Evolutionary conservation across 2,113 vertebrate species (phyloP).

Genomic region (Opisthocomus hoazin): DNA sequence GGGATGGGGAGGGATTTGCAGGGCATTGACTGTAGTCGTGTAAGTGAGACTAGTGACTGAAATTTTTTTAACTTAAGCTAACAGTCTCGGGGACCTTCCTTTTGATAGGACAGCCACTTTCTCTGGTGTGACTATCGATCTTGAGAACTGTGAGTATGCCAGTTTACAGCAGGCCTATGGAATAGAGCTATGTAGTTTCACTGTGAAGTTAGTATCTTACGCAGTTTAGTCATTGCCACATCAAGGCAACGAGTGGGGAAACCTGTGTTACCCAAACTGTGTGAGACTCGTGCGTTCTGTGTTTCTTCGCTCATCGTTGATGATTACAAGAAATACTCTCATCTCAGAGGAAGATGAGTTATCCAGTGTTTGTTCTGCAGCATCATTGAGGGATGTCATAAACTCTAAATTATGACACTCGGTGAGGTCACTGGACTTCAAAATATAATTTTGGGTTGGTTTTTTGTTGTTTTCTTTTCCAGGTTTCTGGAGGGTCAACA

Average conservation of each 20-base stretch:
- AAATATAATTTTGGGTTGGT: not conserved
- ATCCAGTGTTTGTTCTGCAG: not conserved
- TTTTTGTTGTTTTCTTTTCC: not conserved
- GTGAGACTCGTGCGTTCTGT: not conserved
- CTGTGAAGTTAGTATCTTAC: constrained; percentile 5
- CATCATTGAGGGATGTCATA: not conserved
- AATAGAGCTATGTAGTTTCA: constrained; percentile 25
- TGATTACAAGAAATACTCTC: constrained; percentile 5
- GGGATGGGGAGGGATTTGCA: constrained; percentile 11
- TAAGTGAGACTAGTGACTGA: constrained; percentile 38
- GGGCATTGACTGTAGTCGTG: not conserved
- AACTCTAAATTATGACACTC: not conserved
- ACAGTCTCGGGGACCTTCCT: constrained; percentile 38
- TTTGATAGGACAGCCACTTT: constrained; percentile 35
- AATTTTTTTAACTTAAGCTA: constrained; percentile 36
- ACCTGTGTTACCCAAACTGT: not conserved
- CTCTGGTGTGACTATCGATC: not conserved
- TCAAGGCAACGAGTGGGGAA: not conserved
- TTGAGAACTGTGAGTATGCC: not conserved
- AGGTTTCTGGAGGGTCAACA: not conserved
- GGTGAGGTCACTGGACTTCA: not conserved
- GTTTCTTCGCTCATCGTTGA: constrained; percentile 13
- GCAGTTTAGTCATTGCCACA: constrained; percentile 13
- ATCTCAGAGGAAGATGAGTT: not conserved
- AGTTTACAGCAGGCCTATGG: constrained; percentile 13